Conservation (phyloP, 2,797 vertebrate genomes). For the Poeciliopsis gracilis region DNA sequence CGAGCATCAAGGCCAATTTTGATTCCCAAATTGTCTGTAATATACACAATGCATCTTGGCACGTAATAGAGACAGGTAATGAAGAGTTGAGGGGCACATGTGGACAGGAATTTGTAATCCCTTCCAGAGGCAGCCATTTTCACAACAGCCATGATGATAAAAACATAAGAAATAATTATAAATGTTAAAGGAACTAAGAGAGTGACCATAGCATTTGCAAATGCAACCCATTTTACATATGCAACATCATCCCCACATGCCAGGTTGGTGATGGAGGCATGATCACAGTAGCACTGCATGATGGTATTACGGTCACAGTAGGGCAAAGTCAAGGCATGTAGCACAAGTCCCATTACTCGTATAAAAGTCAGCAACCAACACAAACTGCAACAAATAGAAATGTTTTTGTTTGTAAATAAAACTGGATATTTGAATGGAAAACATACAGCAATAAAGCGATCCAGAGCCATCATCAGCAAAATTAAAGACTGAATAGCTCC, state of each 20-base stretch:
- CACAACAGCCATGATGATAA: constrained; percentile 65
- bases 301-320: constrained; percentile 76
- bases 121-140: constrained; percentile 59
- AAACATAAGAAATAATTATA: constrained; percentile 78
- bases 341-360: constrained; percentile 32
- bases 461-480: constrained; percentile 73
- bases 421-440: constrained; percentile 69
- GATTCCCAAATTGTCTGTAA: constrained; percentile 29
- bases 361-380: constrained; percentile 62
- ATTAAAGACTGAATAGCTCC: constrained; percentile 65
- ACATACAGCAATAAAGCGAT: constrained; percentile 73
- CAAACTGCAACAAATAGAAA: constrained; percentile 38
- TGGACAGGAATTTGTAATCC: constrained; percentile 62
- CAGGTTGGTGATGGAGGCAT: constrained; percentile 66
- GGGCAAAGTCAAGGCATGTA: constrained; percentile 55
- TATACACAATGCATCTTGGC: constrained; percentile 60
- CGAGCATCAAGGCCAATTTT: constrained; percentile 9
- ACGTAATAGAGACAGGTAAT: constrained; percentile 74
- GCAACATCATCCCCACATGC: constrained; percentile 63
- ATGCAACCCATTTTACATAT: constrained; percentile 56
- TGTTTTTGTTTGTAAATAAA: constrained; percentile 63
- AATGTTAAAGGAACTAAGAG: constrained; percentile 67
- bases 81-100: constrained; percentile 74
- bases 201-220: constrained; percentile 63
- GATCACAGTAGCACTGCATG: constrained; percentile 79